Evolutionary conservation across 2,797 vertebrate genomes (phyloP), one percentile per base, ranked within the genome.

Genomic region (Clarias platycephalus): DNA sequence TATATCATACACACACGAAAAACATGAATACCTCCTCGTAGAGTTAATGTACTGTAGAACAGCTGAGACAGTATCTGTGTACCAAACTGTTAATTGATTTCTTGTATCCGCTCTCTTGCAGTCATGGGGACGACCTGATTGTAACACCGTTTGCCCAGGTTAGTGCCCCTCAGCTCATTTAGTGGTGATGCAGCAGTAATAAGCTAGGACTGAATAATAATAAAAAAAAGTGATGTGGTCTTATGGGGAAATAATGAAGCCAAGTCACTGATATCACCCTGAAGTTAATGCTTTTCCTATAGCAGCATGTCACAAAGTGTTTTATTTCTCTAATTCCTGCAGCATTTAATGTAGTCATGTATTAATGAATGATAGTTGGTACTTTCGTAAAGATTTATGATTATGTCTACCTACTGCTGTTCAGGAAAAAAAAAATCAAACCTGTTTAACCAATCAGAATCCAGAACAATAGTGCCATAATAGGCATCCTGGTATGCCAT

Each of bases 101-200:
- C 74, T n/a, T 83, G 81, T 83, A 10, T 87, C 60, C 24, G 12
- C 66, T 90, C 70, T 88, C 91, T 95, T 96, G 86, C 95, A 97
- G 96, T 94, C 96, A 97, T 20, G 96, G 96, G 91, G 96, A 97
- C 92, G 96, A 97, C 93, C 94, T 96, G 93, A 97, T 97, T 90
- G 96, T 97, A 93, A 96, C 96, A 66, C 96, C 96, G 18, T 97
- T 97, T 93, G 96, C 96, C 92, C 96, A 97, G 96, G 96, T 97
- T 94, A 87, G 90, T 87, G 76, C n/a, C 49, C 5, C 2, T 49
- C 77, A 20, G 34, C 77, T 64, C 15, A 16, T 64, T 49, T 3
- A 80, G n/a, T 24, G 28, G 9, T 28, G 60, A 62, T 13, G 28
- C 55, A 18, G 55, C 12, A 26, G 9, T 5, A 70, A 28, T 31